These are phyloP conservation scores for Neoscelio sp. DNA, from an alignment of 2,888 invertebrate genomes.

Conservation along the genomic window DNA sequence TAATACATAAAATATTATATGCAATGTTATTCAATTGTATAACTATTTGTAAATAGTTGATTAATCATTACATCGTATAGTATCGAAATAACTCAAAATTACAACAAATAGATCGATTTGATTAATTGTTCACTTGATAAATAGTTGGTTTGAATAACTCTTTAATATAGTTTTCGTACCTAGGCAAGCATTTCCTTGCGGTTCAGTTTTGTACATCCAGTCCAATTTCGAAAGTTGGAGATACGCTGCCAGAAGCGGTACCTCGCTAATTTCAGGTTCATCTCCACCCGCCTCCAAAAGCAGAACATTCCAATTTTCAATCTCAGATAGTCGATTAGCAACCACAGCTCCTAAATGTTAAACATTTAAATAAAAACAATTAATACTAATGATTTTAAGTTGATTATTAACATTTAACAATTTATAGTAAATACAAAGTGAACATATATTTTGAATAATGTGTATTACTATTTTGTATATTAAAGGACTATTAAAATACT, in stretches of 20 bases:
- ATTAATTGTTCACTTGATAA: conserved; percentile 2
- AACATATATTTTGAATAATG: too few species aligned
- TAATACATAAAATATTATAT: too few species aligned
- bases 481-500: too few species aligned
- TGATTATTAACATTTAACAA: too few species aligned
- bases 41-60: too few species aligned
- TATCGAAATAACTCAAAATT: too few species aligned
- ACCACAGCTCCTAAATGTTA: conserved; percentile 91
- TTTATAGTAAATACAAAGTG: too few species aligned
- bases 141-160: conserved; percentile 40
- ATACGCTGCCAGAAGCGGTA: conserved; percentile 94
- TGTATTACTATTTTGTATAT: too few species aligned
- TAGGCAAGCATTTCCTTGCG: conserved; percentile 91
- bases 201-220: conserved; percentile 97
- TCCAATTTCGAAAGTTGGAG: conserved; percentile 94
- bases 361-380: too few species aligned
- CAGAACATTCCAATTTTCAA: conserved; percentile 91
- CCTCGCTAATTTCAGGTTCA: conserved; percentile 95
- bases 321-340: conserved; percentile 92
- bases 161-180: conserved; percentile 84
- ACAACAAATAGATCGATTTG: too few species aligned
- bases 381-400: background rate
- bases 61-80: too few species aligned
- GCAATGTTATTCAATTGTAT: too few species aligned
- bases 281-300: conserved; percentile 95